Evolutionary conservation across 2,113 vertebrate genomes (phyloP).

Genomic region (Poeciliopsis retropinna): DNA sequence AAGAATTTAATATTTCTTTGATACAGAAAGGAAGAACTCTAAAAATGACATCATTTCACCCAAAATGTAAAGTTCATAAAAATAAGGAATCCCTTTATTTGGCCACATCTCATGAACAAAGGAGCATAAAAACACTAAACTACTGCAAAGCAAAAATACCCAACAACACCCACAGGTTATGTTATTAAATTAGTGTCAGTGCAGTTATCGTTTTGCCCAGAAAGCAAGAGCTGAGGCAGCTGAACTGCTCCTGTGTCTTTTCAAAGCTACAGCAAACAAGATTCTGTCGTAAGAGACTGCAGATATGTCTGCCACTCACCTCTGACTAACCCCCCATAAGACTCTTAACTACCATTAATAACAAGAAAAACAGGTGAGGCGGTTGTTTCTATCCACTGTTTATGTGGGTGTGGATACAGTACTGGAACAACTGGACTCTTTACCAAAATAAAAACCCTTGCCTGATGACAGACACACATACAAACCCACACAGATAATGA

Average conservation of each 20-base stretch:
- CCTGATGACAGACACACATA: slow-evolving; percentile 39
- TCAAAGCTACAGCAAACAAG: not conserved
- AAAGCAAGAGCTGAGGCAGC: not conserved
- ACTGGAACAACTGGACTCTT: slow-evolving; percentile 36
- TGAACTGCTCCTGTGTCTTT: not conserved
- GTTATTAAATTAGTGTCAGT: not conserved
- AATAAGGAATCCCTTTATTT: too few relatives aligned
- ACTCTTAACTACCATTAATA: slow-evolving; percentile 36
- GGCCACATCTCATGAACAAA: not conserved
- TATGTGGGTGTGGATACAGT: not conserved
- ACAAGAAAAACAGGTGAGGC: slow-evolving; percentile 55
- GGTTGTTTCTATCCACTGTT: not conserved
- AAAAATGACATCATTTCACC: too few relatives aligned
- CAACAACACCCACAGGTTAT: not conserved
- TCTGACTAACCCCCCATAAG: not conserved
- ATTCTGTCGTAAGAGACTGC: too few relatives aligned
- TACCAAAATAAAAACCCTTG: slow-evolving; percentile 13
- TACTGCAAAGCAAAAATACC: not conserved
- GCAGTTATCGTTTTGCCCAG: not conserved
- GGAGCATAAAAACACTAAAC: not conserved
- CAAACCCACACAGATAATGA: slow-evolving; percentile 57
- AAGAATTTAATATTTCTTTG: too few relatives aligned
- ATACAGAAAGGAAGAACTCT: too few relatives aligned
- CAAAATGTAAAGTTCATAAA: too few relatives aligned
- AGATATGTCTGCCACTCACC: too few relatives aligned